Evolutionary conservation across 1,140 invertebrate species (phyloP), one percentile per base, ranked within the genome.

Genomic region (Drosophila bocki): DNA sequence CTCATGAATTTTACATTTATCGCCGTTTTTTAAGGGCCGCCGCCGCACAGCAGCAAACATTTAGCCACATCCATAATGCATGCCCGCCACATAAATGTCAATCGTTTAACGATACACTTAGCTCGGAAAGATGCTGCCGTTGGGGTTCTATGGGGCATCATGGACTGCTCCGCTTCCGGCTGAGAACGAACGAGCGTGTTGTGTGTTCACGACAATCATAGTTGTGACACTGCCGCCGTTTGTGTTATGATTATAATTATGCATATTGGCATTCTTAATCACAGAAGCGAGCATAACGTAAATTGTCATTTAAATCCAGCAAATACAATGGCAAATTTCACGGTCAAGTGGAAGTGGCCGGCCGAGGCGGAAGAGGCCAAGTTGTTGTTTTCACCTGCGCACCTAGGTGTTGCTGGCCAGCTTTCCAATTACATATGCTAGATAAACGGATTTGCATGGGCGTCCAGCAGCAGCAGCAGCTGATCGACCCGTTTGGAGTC

Each of bases 271-370:
- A 78, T 78, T 75, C 72, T 84, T 69, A 88, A 88, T 81, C 79
- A 75, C 44, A 78, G 47, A 76, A 68, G 62, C 81, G 64, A 71
- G 58, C 57, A 67, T 60, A 80, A 60, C 62, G 63, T 75, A 71
- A 90, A 71, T 88, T 87, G 84, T 87, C 84, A 87, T 88, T 83
- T 80, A 88, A 87, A 87, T 88, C 60, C 68, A 72, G 65, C 62
- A 65, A 79, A 72, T 67, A 68, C 78, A 64, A 76, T 78, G 57
- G 48, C 67, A 60, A 78, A 67, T 83, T 87, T 87, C 83, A 87
- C 84, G 83, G 83, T 87, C 83, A 86, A 88, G 75, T 76, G 74
- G 65, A 58, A 79, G 56, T 72, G 78, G 37, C 71, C 64, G 83
- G 4, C 48, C 53, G 53, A 87, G 80, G 72, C 84, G 84, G 84